Evolutionary conservation across 2,888 invertebrate genomes (phyloP), one percentile per base, ranked within the genome.

Genomic region (Agrenia bidenticulata): DNA sequence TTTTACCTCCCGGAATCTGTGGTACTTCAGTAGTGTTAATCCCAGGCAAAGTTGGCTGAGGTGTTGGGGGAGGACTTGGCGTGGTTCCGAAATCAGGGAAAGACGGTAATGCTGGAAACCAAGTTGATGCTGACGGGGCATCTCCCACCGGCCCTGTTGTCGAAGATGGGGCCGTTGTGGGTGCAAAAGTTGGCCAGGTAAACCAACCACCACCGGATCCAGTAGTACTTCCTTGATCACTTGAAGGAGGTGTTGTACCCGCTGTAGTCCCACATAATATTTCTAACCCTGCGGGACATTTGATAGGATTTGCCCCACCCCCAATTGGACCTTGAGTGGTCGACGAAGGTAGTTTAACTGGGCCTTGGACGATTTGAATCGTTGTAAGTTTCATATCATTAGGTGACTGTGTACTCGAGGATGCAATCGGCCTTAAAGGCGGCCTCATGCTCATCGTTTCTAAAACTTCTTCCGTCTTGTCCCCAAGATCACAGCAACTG

Each of bases 401-500:
- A 0, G 65, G 63, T 27, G 51, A 59, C 1, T 0, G 27, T 21
- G 32, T 72, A 56, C 7, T 63, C 51, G 50, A 65, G 77, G 13
- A 82, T 81, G 80, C 80, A 13, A 77, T 75, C 32, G 80, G 78
- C 73, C 59, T 83, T 82, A 70, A 85, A 83, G 78, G 86, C 83
- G 26, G 85, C 82, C 69, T 84, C 61, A 69, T 63, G 24, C 68
- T 69, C 11, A 71, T 70, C n/a, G 67, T 66, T 63, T 73, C 66
- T 24, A 73, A 41, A 37, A 72, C 63, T 54, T 68, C 63, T 26
- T 69, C 67, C 11, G 85, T 84, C 73, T 87, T 86, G 15, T 80
- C 80, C 53, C 80, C 80, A 63, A 93, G 83, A 77, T 89, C 89
- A 79, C 94, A 94, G 79, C 94, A 94, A 37, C 93, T 93, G 61